A percentile compares a stretch with the other conserved stretches of the same genome.
phyloP scores from a whole-genome alignment of 2,113 vertebrate species.

The Echinops telfairi region DNA sequence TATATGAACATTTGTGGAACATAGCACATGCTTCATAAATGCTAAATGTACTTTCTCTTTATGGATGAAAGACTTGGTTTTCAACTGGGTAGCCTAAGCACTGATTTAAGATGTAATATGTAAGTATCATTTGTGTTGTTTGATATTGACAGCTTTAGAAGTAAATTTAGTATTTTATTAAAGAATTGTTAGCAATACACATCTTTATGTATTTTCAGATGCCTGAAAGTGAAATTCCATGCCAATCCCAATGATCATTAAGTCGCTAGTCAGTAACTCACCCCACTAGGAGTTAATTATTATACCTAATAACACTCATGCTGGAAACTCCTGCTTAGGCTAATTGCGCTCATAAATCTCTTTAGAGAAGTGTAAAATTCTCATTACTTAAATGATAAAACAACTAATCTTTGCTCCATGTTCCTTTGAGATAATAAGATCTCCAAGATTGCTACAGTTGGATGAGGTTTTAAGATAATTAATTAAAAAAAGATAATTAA shows the following conservation, averaged over 20 bases:
- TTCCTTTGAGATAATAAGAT: constrained; percentile 81
- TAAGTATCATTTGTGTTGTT: background rate
- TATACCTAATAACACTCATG: constrained; percentile 81
- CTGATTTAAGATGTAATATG: background rate
- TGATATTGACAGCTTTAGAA: constrained; percentile 48
- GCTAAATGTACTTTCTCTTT: constrained; percentile 21
- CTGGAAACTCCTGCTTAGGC: constrained; percentile 79
- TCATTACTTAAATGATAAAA: constrained; percentile 86
- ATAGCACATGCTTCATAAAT: background rate
- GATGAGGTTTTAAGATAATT: constrained; percentile 61
- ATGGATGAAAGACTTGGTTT: background rate
- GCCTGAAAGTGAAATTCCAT: constrained; percentile 66
- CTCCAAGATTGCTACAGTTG: constrained; percentile 57
- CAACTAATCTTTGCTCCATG: constrained; percentile 81
- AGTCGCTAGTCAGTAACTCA: constrained; percentile 74
- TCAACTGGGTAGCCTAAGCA: no score
- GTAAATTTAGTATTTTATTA: constrained; percentile 50
- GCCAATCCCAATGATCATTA: constrained; percentile 71
- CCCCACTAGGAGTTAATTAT: constrained; percentile 83
- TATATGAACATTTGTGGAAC: background rate
- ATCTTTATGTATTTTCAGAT: constrained; percentile 75
- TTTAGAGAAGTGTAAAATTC: constrained; percentile 85
- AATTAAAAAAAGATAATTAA: constrained; percentile 57
- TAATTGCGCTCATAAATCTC: constrained; percentile 87
- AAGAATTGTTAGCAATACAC: constrained; percentile 62